These are phyloP conservation scores for Drosophila neocordata DNA, from an alignment of 1,140 invertebrate genomes.

Conservation along the genomic window DNA sequence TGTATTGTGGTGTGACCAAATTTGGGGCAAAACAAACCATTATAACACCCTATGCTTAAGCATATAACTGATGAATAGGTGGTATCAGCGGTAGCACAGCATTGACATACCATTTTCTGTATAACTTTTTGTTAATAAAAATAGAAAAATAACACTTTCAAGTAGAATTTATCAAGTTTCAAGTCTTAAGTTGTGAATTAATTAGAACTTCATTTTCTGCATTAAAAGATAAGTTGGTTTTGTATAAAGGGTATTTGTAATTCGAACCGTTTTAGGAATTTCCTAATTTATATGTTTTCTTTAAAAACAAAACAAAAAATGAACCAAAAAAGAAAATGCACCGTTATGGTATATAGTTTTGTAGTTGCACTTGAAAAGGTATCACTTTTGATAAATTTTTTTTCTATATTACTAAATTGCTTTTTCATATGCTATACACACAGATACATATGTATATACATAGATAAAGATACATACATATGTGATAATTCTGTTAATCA, in stretches of 20 bases:
- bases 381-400: conserved; percentile 9
- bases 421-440: neutral
- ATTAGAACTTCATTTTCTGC: too few species aligned
- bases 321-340: conserved; percentile 23
- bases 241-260: neutral
- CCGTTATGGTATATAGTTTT: conserved; percentile 28
- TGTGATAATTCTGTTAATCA: conserved; percentile 9
- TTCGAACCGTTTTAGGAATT: neutral
- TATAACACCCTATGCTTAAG: too few species aligned
- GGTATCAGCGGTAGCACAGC: too few species aligned
- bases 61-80: too few species aligned
- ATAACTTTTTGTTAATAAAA: too few species aligned
- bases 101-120: too few species aligned
- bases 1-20: conserved; percentile 49
- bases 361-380: neutral
- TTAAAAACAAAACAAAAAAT: too few species aligned
- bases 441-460: neutral
- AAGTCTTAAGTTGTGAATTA: too few species aligned
- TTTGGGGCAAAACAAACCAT: conserved; percentile 47
- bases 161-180: too few species aligned
- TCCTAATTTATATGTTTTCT: neutral
- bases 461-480: neutral
- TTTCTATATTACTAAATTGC: conserved; percentile 9
- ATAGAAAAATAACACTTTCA: too few species aligned
- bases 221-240: neutral